These are phyloP conservation scores for Sebastes variabilis DNA, from an alignment of 2,797 vertebrate species.

Conservation along the genomic window DNA sequence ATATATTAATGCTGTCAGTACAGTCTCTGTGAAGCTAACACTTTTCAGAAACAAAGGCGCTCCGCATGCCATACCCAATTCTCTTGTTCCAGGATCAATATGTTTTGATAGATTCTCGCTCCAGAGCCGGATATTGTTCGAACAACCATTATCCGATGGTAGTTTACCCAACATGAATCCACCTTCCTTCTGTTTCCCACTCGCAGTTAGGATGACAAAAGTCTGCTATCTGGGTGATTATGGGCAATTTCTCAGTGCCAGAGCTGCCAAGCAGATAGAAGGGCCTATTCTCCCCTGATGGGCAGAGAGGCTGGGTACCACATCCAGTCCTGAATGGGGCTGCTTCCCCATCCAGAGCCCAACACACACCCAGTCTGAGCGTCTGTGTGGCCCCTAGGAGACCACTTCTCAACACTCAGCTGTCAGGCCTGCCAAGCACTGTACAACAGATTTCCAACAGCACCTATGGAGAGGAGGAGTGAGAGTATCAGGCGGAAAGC, in stretches of 20 bases:
- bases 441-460: conserved; percentile 22
- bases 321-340: conserved; percentile 64
- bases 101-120: conserved; percentile 87
- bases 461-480: conserved; percentile 56
- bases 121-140: conserved; percentile 85
- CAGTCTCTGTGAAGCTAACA: conserved; percentile 83
- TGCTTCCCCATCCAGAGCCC: conserved; percentile 61
- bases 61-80: conserved; percentile 82
- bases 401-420: conserved; percentile 73
- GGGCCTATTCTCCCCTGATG: conserved; percentile 80
- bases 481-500: conserved; percentile 39
- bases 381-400: conserved; percentile 71
- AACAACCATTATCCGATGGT: conserved; percentile 85
- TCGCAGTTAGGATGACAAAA: conserved; percentile 83
- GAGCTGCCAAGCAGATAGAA: conserved; percentile 79
- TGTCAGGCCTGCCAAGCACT: conserved; percentile 73
- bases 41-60: conserved; percentile 84
- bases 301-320: conserved; percentile 75
- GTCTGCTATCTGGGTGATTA: conserved; percentile 86
- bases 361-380: conserved; percentile 56
- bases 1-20: conserved; percentile 86
- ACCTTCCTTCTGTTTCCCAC: conserved; percentile 78
- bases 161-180: conserved; percentile 87
- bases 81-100: conserved; percentile 86
- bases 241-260: conserved; percentile 85